Evolutionary conservation across 1,140 invertebrate species (phyloP).

Genomic region (Pseudomyrmex pallidus): DNA sequence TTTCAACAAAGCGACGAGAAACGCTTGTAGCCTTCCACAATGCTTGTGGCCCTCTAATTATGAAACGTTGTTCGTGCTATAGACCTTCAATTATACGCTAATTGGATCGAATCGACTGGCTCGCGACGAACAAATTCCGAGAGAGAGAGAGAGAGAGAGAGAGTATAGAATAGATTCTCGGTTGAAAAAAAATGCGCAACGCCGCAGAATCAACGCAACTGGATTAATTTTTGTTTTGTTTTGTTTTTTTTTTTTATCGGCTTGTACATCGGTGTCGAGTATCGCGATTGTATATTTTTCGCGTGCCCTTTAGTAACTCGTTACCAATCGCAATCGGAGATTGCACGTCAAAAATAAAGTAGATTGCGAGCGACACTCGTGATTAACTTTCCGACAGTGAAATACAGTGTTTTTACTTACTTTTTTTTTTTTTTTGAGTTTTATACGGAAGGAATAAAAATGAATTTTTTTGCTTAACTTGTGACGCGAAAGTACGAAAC

Average conservation of each 20-base stretch:
- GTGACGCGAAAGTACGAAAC: background rate
- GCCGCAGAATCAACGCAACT: background rate
- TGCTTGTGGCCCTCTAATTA: slow-evolving; percentile 48
- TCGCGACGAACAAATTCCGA: slow-evolving; percentile 21
- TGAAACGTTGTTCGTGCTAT: slow-evolving; percentile 35
- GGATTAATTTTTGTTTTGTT: slow-evolving; percentile 22
- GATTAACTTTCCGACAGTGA: no score
- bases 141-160: background rate
- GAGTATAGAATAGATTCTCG: background rate
- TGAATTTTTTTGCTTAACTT: background rate
- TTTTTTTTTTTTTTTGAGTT: background rate
- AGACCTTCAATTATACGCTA: slow-evolving; percentile 55
- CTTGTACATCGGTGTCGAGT: background rate
- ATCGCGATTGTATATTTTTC: slow-evolving; percentile 24
- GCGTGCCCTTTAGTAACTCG: background rate
- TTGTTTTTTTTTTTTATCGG: background rate
- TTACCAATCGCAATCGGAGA: no score
- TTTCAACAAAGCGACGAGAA: slow-evolving; percentile 36
- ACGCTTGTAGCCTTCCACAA: slow-evolving; percentile 38
- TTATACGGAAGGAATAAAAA: background rate
- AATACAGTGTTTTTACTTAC: background rate
- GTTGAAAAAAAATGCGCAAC: background rate
- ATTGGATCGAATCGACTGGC: slow-evolving; percentile 37
- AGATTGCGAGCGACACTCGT: no score
- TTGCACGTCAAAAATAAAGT: no score